Evolutionary conservation across 2,113 vertebrate species (phyloP).

Genomic region (Mellivora capensis): DNA sequence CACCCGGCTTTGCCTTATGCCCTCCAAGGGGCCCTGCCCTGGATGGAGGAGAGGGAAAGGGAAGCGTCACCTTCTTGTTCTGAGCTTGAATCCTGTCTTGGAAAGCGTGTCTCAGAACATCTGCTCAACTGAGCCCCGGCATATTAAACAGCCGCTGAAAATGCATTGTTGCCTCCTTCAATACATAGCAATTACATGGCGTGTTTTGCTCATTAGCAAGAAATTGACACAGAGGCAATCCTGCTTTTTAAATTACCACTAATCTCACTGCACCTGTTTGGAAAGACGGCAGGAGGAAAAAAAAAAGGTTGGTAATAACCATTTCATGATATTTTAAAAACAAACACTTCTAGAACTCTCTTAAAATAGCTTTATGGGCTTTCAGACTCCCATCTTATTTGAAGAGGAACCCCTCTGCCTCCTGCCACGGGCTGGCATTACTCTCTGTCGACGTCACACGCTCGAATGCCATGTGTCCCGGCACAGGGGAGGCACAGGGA

Average conservation of each 20-base stretch:
- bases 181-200: conserved; percentile 52
- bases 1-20: rapidly evolving
- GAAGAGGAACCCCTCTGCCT: not conserved
- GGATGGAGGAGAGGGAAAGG: rapidly evolving
- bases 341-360: conserved; percentile 25
- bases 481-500: not conserved
- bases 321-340: conserved; percentile 50
- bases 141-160: not conserved
- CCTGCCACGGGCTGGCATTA: rapidly evolving
- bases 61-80: rapidly evolving
- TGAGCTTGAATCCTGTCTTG: not conserved
- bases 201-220: conserved; percentile 63
- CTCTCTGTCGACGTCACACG: not conserved
- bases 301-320: conserved; percentile 38
- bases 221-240: conserved; percentile 63
- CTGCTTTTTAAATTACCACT: conserved; percentile 67
- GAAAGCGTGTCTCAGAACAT: conserved; percentile 28
- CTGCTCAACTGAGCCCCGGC: conserved; percentile 5
- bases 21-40: not conserved
- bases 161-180: conserved; percentile 30
- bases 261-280: conserved; percentile 65
- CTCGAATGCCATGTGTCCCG: rapidly evolving
- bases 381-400: not conserved
- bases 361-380: conserved; percentile 35
- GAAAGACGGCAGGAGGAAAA: not conserved